Base-by-base conservation (phyloP, 2,888 invertebrate genomes). In the Standfussiana lucernea region DNA sequence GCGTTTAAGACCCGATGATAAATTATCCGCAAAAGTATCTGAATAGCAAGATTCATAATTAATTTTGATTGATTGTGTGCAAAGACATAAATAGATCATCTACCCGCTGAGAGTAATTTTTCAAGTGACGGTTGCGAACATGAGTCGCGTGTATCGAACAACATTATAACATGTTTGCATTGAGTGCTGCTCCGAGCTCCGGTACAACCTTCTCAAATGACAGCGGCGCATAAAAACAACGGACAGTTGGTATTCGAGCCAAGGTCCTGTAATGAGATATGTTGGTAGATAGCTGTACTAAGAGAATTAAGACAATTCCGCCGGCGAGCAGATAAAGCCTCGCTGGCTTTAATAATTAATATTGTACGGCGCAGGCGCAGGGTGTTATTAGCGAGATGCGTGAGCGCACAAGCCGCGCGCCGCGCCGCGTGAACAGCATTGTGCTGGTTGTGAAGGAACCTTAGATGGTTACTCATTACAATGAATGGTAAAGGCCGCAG, bases 241-340 rank as follows among this genome's bases (percentile, higher is more conserved):
- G 93, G 94, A 94, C 95, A 94, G 93, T 92, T 92, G 95, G 96
- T 95, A 96, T 96, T 95, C 94, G 87, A 96, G 96, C 95, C 96
- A 96, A 96, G 96, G 96, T 95, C 93, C 93, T 92, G 95, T 94
- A 95, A 96, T 94, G 92, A 95, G 96, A 96, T 96, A 96, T 94
- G 94, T 93, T 91, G 89, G 91, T 93, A 94, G 96, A 96, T 96
- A 95, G 91, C 91, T 88, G 90, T 87, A 86, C 91, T 91, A 92
- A 91, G 91, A 92, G 91, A 94, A 94, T 94, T 93, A 95, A 94
- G 92, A 94, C 93, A 93, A 94, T 94, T 93, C 92, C 91, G 88
- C 45, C 13, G 75, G 69, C 67, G 56, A 89, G 84, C 89, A 92
- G 93, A 94, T 94, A 94, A 91, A 89, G 90, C 91, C 90, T 86